A percentile compares a stretch with the other conserved stretches of the same genome.
Conservation (phyloP, 2,888 invertebrate species). For the Eupeodes latifasciatus region DNA sequence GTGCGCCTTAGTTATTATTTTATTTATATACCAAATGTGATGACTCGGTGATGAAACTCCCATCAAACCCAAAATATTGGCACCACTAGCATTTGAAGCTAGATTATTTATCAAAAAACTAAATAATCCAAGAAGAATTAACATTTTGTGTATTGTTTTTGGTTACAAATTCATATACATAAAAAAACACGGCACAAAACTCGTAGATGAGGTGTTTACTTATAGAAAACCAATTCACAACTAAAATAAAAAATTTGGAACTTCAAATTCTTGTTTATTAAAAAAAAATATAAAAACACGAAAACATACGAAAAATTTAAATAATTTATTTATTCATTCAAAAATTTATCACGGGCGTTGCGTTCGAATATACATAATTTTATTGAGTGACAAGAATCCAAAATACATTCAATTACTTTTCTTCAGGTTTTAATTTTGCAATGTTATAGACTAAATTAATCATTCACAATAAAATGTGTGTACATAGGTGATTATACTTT, state of each 20-base stretch:
- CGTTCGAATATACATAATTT: not conserved
- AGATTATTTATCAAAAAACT: slow-evolving; percentile 9
- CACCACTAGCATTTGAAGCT: slow-evolving; percentile 17
- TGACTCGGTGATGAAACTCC: slow-evolving; percentile 78
- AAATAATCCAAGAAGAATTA: not conserved
- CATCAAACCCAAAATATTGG: slow-evolving; percentile 78
- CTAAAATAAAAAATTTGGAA: not conserved
- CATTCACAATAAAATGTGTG: not conserved
- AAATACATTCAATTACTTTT: not conserved
- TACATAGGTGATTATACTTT: slow-evolving; percentile 16
- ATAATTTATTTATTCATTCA: slow-evolving; percentile 33
- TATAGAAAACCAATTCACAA: not conserved
- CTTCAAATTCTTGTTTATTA: not conserved
- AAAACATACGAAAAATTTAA: not conserved
- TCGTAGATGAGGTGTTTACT: not conserved
- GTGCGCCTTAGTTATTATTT: not conserved
- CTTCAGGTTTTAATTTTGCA: not conserved
- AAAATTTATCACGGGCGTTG: not conserved
- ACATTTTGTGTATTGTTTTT: not conserved
- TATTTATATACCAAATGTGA: slow-evolving; percentile 76
- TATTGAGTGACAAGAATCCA: not conserved
- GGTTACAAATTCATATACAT: not conserved
- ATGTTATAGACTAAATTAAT: slow-evolving; percentile 5
- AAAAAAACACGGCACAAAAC: not conserved
- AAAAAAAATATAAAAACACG: not conserved